Conservation (phyloP, 2,888 invertebrate species). For the Drosophila lutescens region DNA sequence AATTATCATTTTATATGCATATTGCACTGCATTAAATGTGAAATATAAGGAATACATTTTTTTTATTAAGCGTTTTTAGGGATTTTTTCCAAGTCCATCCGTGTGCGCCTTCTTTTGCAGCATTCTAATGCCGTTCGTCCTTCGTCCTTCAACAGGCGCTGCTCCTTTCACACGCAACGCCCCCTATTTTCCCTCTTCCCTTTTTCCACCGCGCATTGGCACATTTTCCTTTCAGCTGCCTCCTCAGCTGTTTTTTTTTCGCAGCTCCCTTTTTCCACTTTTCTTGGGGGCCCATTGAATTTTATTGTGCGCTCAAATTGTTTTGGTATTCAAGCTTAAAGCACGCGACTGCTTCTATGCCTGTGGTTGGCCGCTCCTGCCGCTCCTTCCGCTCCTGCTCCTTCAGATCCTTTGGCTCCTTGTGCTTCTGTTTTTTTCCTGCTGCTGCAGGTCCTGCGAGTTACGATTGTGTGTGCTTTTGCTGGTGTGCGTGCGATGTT, state of each 20-base stretch:
- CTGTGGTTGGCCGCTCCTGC: constrained; percentile 3
- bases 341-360: constrained; percentile 69
- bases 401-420: constrained; percentile 36
- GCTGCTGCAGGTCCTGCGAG: constrained; percentile 26
- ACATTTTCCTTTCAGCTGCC: constrained; percentile 61
- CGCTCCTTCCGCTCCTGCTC: constrained; percentile 22
- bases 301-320: constrained; percentile 79
- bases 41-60: too few relatives aligned
- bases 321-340: constrained; percentile 79
- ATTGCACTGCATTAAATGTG: too few relatives aligned
- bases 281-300: constrained; percentile 68
- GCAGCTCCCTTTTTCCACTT: constrained; percentile 20
- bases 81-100: constrained; percentile 3
- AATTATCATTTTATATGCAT: too few relatives aligned
- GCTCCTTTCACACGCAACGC: constrained; percentile 73
- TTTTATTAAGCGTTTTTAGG: too few relatives aligned
- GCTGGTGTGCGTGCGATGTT: constrained; percentile 60
- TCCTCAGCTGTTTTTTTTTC: constrained; percentile 39
- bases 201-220: constrained; percentile 48
- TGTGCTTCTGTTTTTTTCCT: constrained; percentile 11
- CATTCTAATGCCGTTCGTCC: constrained; percentile 72
- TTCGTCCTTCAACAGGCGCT: constrained; percentile 76
- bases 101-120: constrained; percentile 52
- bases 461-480: too few relatives aligned
- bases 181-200: constrained; percentile 25